A percentile compares a stretch with the other conserved stretches of the same genome.
Conservation (phyloP, 2,888 invertebrate species). For the Heliothis peltigera region DNA sequence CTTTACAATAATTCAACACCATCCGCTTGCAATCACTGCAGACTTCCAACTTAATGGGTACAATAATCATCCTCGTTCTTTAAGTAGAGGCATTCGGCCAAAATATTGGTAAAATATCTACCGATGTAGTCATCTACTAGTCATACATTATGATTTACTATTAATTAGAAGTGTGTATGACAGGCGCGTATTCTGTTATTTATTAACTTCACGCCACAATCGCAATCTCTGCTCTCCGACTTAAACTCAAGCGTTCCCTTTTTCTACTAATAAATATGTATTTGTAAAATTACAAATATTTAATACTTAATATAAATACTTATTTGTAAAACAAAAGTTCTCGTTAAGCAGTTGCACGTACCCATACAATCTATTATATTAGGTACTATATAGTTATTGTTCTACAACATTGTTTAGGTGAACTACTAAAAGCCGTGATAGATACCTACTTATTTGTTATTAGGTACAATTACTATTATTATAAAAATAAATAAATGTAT, state of each 20-base stretch:
- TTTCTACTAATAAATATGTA: conserved; percentile 28
- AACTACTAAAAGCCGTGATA: conserved; percentile 62
- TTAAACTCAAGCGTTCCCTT: conserved; percentile 46
- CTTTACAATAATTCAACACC: conserved; percentile 28
- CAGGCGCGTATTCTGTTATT: conserved; percentile 18
- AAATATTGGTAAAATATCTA: conserved; percentile 30
- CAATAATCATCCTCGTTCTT: conserved; percentile 17
- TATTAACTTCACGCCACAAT: conserved; percentile 30
- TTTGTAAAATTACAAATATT: conserved; percentile 37
- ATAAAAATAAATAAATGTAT: conserved; percentile 39
- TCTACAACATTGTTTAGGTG: conserved; percentile 45
- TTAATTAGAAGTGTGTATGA: conserved; percentile 27
- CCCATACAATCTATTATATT: conserved; percentile 16
- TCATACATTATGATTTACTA: conserved; percentile 21
- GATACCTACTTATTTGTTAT: conserved; percentile 35
- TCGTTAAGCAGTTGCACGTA: conserved; percentile 49
- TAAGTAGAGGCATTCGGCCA: conserved; percentile 41
- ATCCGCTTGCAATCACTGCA: conserved; percentile 17
- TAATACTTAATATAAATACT: conserved; percentile 48
- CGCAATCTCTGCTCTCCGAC: conserved; percentile 14
- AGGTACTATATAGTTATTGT: conserved; percentile 27
- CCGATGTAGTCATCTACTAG: conserved; percentile 13
- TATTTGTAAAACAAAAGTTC: conserved; percentile 36
- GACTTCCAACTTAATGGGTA: conserved; percentile 24
- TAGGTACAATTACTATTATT: conserved; percentile 2